Evolutionary conservation across 2,797 vertebrate species (phyloP), one percentile per base, ranked within the genome.

Genomic region (Phataginus tricuspis): DNA sequence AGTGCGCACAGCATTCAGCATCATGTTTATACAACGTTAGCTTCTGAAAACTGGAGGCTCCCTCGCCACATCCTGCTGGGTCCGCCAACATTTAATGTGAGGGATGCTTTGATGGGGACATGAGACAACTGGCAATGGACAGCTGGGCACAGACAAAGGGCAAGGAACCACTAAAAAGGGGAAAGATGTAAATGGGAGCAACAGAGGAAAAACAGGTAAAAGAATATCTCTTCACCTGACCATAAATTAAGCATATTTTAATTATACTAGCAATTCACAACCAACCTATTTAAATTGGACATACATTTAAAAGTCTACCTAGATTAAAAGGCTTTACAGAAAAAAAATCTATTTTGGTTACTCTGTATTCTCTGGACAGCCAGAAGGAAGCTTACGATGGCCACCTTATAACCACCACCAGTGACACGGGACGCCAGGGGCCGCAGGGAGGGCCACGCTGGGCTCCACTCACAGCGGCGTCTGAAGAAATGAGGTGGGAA

Each of bases 401-500:
- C 51, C 66, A 74, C 72, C 31, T 0, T 18, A 71, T 59, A 16
- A 68, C 72, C 72, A 49, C 6, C 0, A 3, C 39, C 49, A 45
- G 27, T 1, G 85, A 39, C 7, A 51, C 51, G 8, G 68, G 34
- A 10, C 29, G 21, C 34, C 7, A 45, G 53, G 71, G 4, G 19
- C 59, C 1, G 19, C 75, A n/a, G 27, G 21, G 0, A 21, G 51
- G n/a, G 13, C 78, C 25, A 9, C 49, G 7, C 42, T 25, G 69
- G 69, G 75, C 84, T 75, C 61, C 29, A 45, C 42, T 39, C 59
- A 63, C 53, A 77, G 85, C 94, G 78, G 92, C 27, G 78, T 59
- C 4, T 82, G 87, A 90, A 94, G 96, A 93, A 91, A 96, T 96
- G 95, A 95, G 96, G 97, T 95, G 97, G 96, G 85, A 95, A 92